Evolutionary conservation across 1,140 invertebrate species (phyloP).

Genomic region (Hylaeus anthracinus): DNA sequence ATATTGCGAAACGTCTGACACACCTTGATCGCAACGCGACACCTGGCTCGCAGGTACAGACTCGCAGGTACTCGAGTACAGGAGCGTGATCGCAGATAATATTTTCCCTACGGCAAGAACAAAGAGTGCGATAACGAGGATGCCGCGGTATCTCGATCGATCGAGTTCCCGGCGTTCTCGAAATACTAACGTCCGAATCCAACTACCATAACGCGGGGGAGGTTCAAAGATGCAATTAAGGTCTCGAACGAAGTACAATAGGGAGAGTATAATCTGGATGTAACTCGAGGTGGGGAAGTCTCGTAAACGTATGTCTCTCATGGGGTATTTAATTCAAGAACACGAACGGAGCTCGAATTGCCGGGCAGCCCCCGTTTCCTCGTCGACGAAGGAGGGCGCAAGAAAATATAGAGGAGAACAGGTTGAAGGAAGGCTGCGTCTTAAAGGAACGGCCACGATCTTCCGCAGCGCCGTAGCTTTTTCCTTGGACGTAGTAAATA

Average conservation of each 20-base stretch:
- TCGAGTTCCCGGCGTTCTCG: not conserved
- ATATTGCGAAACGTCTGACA: too few relatives aligned
- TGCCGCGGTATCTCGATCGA: not conserved
- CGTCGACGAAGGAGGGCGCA: not conserved
- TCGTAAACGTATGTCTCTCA: constrained; percentile 53
- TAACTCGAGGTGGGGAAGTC: constrained; percentile 9
- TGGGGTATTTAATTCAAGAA: constrained; percentile 58
- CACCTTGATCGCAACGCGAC: too few relatives aligned
- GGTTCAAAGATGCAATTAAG: constrained; percentile 20
- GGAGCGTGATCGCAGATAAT: too few relatives aligned
- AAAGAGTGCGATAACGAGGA: not conserved
- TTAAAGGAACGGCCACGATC: constrained; percentile 51
- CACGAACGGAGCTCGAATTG: constrained; percentile 46
- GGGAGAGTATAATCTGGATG: constrained; percentile 10
- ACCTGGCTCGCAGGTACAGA: too few relatives aligned
- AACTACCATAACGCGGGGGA: not conserved
- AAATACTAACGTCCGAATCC: not conserved
- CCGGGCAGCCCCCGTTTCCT: constrained; percentile 22
- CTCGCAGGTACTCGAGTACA: too few relatives aligned
- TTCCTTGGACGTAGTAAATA: constrained; percentile 63
- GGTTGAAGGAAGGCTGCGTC: constrained; percentile 34
- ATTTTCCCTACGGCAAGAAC: not conserved
- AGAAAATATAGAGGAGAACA: constrained; percentile 35
- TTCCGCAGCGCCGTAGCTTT: constrained; percentile 52
- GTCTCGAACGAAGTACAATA: constrained; percentile 1